A percentile compares a stretch with the other conserved stretches of the same genome.
Evolutionary conservation across 2,113 vertebrate genomes (phyloP).

Genomic region (Myxocyprinus asiaticus): DNA sequence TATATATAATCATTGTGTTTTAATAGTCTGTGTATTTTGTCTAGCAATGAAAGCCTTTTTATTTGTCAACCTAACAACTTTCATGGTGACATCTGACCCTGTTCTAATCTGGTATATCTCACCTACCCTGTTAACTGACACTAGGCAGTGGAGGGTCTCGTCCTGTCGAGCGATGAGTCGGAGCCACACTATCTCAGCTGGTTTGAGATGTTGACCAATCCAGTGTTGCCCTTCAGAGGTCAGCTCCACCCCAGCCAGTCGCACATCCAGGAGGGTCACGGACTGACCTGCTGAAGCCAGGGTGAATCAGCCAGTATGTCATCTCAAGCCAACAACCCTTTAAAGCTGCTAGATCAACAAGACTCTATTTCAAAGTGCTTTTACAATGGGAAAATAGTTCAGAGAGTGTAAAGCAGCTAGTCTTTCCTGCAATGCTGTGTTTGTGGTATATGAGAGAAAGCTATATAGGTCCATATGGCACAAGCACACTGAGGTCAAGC

Average conservation of each 20-base stretch:
- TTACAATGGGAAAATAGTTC: too few species aligned
- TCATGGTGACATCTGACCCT: neutral
- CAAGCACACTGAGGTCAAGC: constrained; percentile 2
- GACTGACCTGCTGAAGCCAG: constrained; percentile 68
- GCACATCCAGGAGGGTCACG: constrained; percentile 73
- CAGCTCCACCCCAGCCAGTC: constrained; percentile 87
- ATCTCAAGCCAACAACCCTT: neutral
- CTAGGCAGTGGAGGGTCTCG: constrained; percentile 80
- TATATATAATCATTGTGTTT: neutral
- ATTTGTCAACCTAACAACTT: neutral
- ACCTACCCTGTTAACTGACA: constrained; percentile 82
- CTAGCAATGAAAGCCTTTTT: neutral
- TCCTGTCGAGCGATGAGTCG: constrained; percentile 85
- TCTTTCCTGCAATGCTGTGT: neutral
- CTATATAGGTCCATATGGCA: neutral
- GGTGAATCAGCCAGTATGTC: neutral
- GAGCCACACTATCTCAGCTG: constrained; percentile 83
- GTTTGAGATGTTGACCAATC: constrained; percentile 77
- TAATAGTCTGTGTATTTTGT: neutral
- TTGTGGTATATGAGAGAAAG: neutral
- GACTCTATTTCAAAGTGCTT: constrained; percentile 34
- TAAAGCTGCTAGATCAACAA: neutral
- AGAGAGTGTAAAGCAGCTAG: neutral
- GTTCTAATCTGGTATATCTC: neutral
- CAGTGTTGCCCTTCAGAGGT: constrained; percentile 75